These are phyloP conservation scores for Channa argus DNA, from an alignment of 2,113 vertebrate genomes.

Conservation along the genomic window DNA sequence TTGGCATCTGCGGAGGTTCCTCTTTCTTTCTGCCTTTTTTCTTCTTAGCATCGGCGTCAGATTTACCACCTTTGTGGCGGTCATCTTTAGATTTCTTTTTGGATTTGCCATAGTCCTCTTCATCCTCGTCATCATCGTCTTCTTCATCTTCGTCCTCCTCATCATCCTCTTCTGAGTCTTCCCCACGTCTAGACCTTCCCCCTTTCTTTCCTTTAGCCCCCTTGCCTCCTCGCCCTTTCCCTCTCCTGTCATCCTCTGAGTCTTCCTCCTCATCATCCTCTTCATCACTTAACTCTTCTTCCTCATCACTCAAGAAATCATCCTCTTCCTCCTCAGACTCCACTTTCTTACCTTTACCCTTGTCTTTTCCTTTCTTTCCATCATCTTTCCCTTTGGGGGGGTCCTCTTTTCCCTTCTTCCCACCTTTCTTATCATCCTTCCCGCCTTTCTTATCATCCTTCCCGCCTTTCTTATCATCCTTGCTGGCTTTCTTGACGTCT, in stretches of 20 bases:
- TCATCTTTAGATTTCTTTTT: slow-evolving; percentile 79
- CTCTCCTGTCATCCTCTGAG: slow-evolving; percentile 78
- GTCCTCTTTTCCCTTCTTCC: slow-evolving; percentile 80
- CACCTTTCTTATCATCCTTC: slow-evolving; percentile 78
- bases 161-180: slow-evolving; percentile 78
- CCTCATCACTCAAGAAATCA: slow-evolving; percentile 78
- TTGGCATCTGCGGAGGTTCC: slow-evolving; percentile 22
- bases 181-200: slow-evolving; percentile 78
- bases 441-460: slow-evolving; percentile 76
- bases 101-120: slow-evolving; percentile 70
- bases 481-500: slow-evolving; percentile 73
- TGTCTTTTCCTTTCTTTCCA: slow-evolving; percentile 83
- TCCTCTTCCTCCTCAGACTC: slow-evolving; percentile 85
- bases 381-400: slow-evolving; percentile 80
- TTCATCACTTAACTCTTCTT: slow-evolving; percentile 76
- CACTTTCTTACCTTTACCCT: slow-evolving; percentile 86
- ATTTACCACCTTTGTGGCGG: slow-evolving; percentile 71
- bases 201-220: slow-evolving; percentile 78
- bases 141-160: slow-evolving; percentile 78
- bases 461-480: slow-evolving; percentile 70
- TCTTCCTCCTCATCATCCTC: slow-evolving; percentile 78
- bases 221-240: slow-evolving; percentile 78
- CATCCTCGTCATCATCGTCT: slow-evolving; percentile 69
- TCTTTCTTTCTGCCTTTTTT: slow-evolving; percentile 85
- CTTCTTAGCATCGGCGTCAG: slow-evolving; percentile 69